Conservation (phyloP, 1,140 invertebrate genomes). For the Neoseiulus cucumeris region DNA sequence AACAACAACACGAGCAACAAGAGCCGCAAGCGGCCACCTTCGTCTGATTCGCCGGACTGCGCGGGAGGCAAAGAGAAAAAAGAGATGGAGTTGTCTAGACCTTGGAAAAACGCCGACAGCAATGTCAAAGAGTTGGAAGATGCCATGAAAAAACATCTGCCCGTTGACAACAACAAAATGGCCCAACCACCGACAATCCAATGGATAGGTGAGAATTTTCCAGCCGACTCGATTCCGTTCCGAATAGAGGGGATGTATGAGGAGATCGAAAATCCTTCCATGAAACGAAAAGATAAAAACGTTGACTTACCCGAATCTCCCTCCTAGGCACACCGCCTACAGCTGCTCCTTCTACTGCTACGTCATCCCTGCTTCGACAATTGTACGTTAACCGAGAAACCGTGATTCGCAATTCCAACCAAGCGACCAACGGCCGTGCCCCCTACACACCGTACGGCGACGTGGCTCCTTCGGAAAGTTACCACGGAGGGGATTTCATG, state of each 20-base stretch:
- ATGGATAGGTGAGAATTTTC: constrained; percentile 51
- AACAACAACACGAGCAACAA: constrained; percentile 12
- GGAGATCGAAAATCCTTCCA: too few species aligned
- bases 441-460: constrained; percentile 2
- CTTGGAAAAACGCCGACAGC: constrained; percentile 21
- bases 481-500: constrained; percentile 2
- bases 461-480: not conserved
- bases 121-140: constrained; percentile 71
- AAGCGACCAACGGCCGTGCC: not conserved
- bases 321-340: constrained; percentile 25
- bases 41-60: constrained; percentile 6
- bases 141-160: constrained; percentile 85
- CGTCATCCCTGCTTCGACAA: constrained; percentile 64
- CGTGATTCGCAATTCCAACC: constrained; percentile 44
- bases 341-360: constrained; percentile 37
- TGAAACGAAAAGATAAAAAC: not conserved
- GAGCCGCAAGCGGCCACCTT: constrained; percentile 10
- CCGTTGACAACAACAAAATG: constrained; percentile 25
- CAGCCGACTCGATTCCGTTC: too few species aligned
- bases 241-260: too few species aligned
- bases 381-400: constrained; percentile 80
- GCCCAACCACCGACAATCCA: constrained; percentile 59
- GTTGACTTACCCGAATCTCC: not conserved
- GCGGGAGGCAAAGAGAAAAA: constrained; percentile 14
- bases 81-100: constrained; percentile 6